These are phyloP conservation scores for Gambusia affinis DNA, from an alignment of 2,113 vertebrate species.

Conservation along the genomic window DNA sequence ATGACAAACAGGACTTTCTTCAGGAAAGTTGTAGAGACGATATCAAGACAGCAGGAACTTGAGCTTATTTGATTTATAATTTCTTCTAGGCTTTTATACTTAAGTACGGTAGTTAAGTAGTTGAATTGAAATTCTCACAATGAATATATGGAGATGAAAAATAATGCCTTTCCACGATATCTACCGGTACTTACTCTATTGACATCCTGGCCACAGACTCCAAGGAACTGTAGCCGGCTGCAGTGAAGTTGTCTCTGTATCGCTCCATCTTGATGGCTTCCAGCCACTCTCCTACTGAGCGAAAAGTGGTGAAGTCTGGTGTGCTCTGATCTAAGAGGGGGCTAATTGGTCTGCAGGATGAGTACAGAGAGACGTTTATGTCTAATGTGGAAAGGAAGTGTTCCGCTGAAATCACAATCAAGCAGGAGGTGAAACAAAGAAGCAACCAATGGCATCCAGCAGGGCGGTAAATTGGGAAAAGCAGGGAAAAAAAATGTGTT, in stretches of 20 bases:
- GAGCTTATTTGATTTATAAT: no score
- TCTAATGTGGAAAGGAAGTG: constrained; percentile 53
- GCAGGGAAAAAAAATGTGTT: not conserved
- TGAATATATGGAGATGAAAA: not conserved
- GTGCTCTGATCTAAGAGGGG: constrained; percentile 97
- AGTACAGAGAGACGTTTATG: constrained; percentile 70
- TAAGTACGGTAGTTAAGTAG: no score
- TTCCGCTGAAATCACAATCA: constrained; percentile 49
- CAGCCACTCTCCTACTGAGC: constrained; percentile 97
- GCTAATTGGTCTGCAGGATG: constrained; percentile 90
- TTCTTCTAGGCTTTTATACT: no score
- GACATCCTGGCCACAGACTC: constrained; percentile 98
- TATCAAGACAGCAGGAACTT: no score
- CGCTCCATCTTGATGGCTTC: constrained; percentile 99
- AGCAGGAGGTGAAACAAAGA: constrained; percentile 37
- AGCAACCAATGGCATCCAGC: constrained; percentile 41
- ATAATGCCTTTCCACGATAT: constrained; percentile 25
- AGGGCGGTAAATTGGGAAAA: constrained; percentile 45
- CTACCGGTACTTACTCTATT: constrained; percentile 89
- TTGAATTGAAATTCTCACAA: not conserved
- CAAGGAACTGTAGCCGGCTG: constrained; percentile 95
- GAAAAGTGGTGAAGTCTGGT: constrained; percentile 94
- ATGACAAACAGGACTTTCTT: no score
- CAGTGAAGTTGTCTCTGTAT: constrained; percentile 98
- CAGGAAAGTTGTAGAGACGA: no score